phyloP scores from a whole-genome alignment of 2,113 vertebrate genomes.

The Otis tarda region DNA sequence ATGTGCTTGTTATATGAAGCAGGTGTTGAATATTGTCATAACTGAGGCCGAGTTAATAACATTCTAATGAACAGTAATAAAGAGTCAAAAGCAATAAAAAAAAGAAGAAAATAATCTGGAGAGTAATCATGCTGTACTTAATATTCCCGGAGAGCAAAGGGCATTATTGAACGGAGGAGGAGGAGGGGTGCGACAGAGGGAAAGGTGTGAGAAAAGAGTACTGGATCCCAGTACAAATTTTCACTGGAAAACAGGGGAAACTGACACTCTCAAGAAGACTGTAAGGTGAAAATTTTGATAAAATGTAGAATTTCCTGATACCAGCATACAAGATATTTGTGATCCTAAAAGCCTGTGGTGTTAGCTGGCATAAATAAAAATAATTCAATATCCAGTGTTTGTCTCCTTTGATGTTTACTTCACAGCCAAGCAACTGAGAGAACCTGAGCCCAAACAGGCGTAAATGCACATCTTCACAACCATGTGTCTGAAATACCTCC shows the following conservation, averaged over 20 bases:
- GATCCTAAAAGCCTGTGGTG: background rate
- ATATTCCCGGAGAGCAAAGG: background rate
- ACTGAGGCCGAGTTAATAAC: constrained; percentile 19
- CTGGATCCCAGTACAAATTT: background rate
- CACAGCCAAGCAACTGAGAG: background rate
- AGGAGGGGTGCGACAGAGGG: background rate
- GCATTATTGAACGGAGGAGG: background rate
- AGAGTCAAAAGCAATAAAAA: constrained; percentile 27
- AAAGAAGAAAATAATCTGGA: constrained; percentile 19
- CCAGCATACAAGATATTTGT: background rate
- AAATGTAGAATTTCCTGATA: background rate
- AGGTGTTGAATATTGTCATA: background rate
- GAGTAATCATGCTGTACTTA: background rate
- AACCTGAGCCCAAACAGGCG: background rate
- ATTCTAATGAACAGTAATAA: constrained; percentile 39
- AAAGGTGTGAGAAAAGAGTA: background rate
- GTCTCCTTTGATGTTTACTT: background rate
- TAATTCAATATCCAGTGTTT: background rate
- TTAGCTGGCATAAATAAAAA: background rate
- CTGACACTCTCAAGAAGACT: background rate
- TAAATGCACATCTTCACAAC: background rate
- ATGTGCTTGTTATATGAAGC: background rate
- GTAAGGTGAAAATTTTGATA: background rate
- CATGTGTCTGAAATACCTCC: background rate
- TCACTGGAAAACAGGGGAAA: background rate